Evolutionary conservation across 2,797 vertebrate genomes (phyloP).

Genomic region (Pogoniulus pusillus): DNA sequence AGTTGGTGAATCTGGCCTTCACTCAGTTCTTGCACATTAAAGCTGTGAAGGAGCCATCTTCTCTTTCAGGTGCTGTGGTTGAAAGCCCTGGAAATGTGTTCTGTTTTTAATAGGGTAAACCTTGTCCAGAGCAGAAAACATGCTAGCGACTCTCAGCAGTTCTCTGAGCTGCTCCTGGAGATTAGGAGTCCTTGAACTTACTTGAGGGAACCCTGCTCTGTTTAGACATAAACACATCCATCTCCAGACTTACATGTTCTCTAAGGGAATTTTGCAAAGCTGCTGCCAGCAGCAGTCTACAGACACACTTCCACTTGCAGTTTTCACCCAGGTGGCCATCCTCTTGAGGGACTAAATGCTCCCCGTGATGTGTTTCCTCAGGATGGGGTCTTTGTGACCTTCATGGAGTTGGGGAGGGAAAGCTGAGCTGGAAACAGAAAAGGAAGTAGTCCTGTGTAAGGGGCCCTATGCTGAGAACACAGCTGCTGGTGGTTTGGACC

Average conservation of each 20-base stretch:
- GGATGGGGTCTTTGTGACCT: not conserved
- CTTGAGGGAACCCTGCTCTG: accelerated
- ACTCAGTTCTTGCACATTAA: accelerated
- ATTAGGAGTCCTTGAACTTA: not conserved
- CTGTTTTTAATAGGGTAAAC: not conserved
- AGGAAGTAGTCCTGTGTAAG: not conserved
- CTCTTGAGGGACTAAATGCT: not conserved
- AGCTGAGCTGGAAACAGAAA: not conserved
- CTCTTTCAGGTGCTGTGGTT: not conserved
- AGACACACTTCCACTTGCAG: not conserved
- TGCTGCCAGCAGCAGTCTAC: not conserved
- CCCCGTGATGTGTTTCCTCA: not conserved
- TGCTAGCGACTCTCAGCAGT: not conserved
- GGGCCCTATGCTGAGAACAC: accelerated
- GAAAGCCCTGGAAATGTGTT: not conserved
- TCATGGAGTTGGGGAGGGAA: not conserved
- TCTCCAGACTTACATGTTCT: accelerated
- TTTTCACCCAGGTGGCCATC: not conserved
- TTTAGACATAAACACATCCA: not conserved
- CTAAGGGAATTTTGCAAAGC: not conserved
- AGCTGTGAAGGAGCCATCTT: not conserved
- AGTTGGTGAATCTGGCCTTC: not conserved
- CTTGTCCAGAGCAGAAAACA: not conserved
- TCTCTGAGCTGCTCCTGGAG: not conserved
- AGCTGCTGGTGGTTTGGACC: not conserved